Conservation (phyloP, 2,888 invertebrate species). For the Monopis laevigella region DNA sequence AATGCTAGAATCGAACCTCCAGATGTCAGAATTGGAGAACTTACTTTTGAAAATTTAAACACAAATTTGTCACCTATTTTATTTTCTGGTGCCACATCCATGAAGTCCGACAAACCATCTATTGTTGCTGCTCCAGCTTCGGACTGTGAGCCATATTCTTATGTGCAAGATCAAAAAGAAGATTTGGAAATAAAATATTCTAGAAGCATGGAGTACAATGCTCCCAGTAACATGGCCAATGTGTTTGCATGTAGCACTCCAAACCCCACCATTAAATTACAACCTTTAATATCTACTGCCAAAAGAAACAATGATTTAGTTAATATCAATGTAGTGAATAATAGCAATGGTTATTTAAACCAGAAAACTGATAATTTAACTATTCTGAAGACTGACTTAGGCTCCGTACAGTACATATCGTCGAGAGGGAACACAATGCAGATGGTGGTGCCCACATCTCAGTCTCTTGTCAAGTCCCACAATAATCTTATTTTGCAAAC, state of each 20-base stretch:
- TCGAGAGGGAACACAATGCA: slow-evolving; percentile 44
- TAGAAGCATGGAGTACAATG: slow-evolving; percentile 48
- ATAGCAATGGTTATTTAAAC: background rate
- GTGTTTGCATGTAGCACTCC: slow-evolving; percentile 38
- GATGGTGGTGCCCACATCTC: slow-evolving; percentile 41
- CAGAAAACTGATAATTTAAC: slow-evolving; percentile 41
- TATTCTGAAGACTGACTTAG: slow-evolving; percentile 44
- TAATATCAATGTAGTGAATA: slow-evolving; percentile 26
- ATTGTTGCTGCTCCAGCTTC: slow-evolving; percentile 27
- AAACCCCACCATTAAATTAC: slow-evolving; percentile 26
- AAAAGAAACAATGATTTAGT: slow-evolving; percentile 38
- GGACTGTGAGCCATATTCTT: slow-evolving; percentile 43
- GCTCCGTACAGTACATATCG: slow-evolving; percentile 43
- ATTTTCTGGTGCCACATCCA: slow-evolving; percentile 25
- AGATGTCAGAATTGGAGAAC: slow-evolving; percentile 39
- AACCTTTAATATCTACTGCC: slow-evolving; percentile 24
- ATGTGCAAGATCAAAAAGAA: slow-evolving; percentile 44
- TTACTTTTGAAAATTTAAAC: slow-evolving; percentile 41
- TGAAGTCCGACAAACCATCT: slow-evolving; percentile 47
- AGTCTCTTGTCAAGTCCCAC: slow-evolving; percentile 54
- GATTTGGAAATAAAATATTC: slow-evolving; percentile 56
- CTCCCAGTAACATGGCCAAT: slow-evolving; percentile 33
- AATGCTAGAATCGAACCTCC: slow-evolving; percentile 39
- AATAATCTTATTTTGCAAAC: slow-evolving; percentile 52
- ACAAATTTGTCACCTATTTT: background rate